Base-by-base conservation (phyloP, 2,113 vertebrate genomes). In the Brachirus orientalis region DNA sequence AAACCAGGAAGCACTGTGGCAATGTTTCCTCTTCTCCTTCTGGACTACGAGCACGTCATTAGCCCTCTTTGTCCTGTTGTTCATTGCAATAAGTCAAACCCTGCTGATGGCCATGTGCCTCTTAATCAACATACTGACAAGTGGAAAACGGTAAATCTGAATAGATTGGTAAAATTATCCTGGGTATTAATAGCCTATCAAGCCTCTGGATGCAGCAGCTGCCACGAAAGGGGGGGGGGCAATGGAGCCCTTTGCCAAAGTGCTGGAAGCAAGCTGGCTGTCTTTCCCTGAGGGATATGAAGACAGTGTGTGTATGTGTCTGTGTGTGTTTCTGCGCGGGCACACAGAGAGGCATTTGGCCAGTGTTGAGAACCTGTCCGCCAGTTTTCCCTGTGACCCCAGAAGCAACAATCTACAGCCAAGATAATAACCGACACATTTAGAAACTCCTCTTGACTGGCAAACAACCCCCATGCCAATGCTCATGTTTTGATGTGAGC, bases 151-250 rank as follows among this genome's bases (percentile, higher is more conserved):
- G 82, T 84, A 92, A 91, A 92, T 91, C 80, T 82, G 89, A 92
- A 93, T 90, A 82, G 89, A 92, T 91, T 84, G 90, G 87, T 91
- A 86, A 90, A 92, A 93, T 93, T 91, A 93, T 86, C 90, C 63
- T 4, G 79, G 72, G 86, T 90, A 93, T 93, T 92, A 92, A 92
- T 89, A 91, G 90, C 85, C 90, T 82, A 88, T 91, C 91, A 91
- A 88, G 88, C 87, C 89, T 86, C 83, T 87, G 90, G 90, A 93
- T 75, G 90, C 88, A 85, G 90, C 92, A 93, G 91, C 90, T 92
- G 92, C 89, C 88, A 82, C 58, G 73, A 58, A 80, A 3, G 22
- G 63, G 9, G 61, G 10, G 17, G 75, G 87, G 73, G 78, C 85
- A 80, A 74, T 46, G 66, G 70, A 63, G 67, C 55, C 48, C 73